phyloP scores from a whole-genome alignment of 2,888 invertebrate species.

The Sphinx pinastri region DNA sequence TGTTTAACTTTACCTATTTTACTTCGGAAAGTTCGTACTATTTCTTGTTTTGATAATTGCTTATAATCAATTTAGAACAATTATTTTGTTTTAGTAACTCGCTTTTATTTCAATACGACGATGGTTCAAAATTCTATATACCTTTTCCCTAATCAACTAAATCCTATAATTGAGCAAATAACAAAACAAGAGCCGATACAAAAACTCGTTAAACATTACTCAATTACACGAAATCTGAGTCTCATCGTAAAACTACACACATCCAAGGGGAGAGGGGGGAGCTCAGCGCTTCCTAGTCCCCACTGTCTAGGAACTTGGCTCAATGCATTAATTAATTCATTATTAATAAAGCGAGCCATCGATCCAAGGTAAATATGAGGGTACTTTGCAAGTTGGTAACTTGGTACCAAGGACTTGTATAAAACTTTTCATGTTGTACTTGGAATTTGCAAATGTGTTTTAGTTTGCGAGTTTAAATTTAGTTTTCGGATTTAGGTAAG shows the following conservation, averaged over 20 bases:
- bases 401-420: not conserved
- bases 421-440: constrained; percentile 3
- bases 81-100: no score
- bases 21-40: no score
- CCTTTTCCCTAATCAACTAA: no score
- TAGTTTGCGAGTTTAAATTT: not conserved
- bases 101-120: no score
- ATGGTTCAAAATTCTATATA: no score
- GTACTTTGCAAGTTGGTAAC: not conserved
- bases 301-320: constrained; percentile 48
- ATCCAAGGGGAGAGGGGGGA: constrained; percentile 13
- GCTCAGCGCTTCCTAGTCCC: constrained; percentile 10
- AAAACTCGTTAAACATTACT: constrained; percentile 15
- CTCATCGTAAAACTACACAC: constrained; percentile 9
- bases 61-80: no score
- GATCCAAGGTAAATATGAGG: constrained; percentile 26
- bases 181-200: not conserved
- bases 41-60: no score
- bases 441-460: not conserved
- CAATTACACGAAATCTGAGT: not conserved
- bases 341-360: constrained; percentile 55
- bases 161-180: no score
- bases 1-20: not conserved
- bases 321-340: constrained; percentile 75
- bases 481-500: not conserved